Conservation (phyloP, 2,888 invertebrate genomes). For the Rhimphoctona megacephalus region DNA sequence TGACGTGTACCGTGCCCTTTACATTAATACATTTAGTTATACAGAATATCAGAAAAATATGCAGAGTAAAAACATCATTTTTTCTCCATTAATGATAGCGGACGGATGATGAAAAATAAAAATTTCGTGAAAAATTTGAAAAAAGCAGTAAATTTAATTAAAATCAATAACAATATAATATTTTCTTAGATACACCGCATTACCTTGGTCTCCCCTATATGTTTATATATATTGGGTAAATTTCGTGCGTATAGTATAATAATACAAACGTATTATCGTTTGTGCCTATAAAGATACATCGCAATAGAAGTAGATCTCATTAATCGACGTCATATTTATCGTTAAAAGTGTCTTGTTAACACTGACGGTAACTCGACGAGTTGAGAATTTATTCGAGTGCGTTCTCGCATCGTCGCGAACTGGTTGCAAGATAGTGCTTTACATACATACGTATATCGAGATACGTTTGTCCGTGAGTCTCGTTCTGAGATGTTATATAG, state of each 20-base stretch:
- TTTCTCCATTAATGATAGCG: no score
- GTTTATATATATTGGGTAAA: not conserved
- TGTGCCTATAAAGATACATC: constrained; percentile 34
- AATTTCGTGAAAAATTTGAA: not conserved
- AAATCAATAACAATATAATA: not conserved
- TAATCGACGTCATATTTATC: constrained; percentile 70
- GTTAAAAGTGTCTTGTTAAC: constrained; percentile 70
- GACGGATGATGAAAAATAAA: not conserved
- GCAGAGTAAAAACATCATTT: no score
- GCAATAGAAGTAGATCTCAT: constrained; percentile 64
- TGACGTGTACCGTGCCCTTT: not conserved
- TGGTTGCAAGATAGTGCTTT: constrained; percentile 42
- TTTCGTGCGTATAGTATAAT: not conserved
- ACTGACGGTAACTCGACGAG: constrained; percentile 69
- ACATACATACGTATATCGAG: constrained; percentile 25
- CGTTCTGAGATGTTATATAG: constrained; percentile 54
- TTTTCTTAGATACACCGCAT: not conserved
- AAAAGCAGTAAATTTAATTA: not conserved
- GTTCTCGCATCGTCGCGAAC: constrained; percentile 54
- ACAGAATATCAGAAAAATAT: not conserved
- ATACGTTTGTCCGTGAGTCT: constrained; percentile 48
- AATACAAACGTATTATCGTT: constrained; percentile 16
- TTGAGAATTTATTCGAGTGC: constrained; percentile 67
- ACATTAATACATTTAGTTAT: not conserved
- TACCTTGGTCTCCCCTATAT: not conserved